A percentile compares a stretch with the other conserved stretches of the same genome.
phyloP scores from a whole-genome alignment of 2,888 invertebrate genomes.

The Acleris holmiana region DNA sequence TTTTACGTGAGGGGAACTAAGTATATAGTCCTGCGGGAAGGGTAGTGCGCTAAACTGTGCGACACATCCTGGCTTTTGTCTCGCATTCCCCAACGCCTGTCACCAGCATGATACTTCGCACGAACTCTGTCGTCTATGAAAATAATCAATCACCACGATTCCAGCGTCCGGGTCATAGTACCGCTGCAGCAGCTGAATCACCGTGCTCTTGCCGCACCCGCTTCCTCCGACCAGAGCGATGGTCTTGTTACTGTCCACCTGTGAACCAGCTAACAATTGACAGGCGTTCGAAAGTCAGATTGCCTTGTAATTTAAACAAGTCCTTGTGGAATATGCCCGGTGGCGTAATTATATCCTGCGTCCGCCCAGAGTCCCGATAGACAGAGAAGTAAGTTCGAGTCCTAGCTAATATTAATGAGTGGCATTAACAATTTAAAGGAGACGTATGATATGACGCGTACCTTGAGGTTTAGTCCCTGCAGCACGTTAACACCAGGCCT shows the following conservation, averaged over 20 bases:
- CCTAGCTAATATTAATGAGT: too few relatives aligned
- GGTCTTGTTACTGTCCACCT: constrained; percentile 84
- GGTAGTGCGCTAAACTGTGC: too few relatives aligned
- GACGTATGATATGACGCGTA: constrained; percentile 48
- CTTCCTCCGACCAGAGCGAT: constrained; percentile 90
- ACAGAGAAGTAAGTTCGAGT: too few relatives aligned
- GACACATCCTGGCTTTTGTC: too few relatives aligned
- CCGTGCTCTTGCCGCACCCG: constrained; percentile 94
- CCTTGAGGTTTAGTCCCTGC: constrained; percentile 84
- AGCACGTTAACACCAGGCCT: constrained; percentile 87
- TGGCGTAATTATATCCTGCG: too few relatives aligned
- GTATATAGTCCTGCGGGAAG: too few relatives aligned
- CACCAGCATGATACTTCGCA: too few relatives aligned
- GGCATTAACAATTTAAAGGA: background rate
- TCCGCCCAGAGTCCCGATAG: too few relatives aligned
- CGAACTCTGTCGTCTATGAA: too few relatives aligned
- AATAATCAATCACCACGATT: constrained; percentile 77
- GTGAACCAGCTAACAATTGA: constrained; percentile 8
- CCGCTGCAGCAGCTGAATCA: constrained; percentile 90
- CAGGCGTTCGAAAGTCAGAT: background rate
- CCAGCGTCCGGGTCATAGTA: constrained; percentile 91
- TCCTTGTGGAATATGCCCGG: background rate
- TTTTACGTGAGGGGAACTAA: too few relatives aligned
- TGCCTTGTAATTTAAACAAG: background rate
- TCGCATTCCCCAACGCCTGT: too few relatives aligned